phyloP scores from a whole-genome alignment of 1,140 invertebrate genomes.

The Drosophila chauvacae region DNA sequence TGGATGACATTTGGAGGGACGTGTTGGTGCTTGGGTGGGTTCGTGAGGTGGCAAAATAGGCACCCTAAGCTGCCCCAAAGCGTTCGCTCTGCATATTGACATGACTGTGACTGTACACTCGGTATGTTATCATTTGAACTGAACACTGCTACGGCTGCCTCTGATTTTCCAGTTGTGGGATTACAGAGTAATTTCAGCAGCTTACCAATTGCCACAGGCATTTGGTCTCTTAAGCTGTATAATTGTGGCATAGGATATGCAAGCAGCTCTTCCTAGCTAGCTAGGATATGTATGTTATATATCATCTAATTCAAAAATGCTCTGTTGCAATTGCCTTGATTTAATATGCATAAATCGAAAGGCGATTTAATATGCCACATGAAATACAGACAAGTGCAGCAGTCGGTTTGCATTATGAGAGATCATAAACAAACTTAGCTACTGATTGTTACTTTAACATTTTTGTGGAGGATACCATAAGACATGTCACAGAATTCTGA shows the following conservation, averaged over 20 bases:
- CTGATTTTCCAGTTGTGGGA: slow-evolving; percentile 22
- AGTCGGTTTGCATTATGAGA: too few relatives aligned
- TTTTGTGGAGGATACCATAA: too few relatives aligned
- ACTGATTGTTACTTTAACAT: too few relatives aligned
- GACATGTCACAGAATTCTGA: too few relatives aligned
- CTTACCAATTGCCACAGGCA: slow-evolving; percentile 14
- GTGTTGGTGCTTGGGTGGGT: background rate
- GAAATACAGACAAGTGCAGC: too few relatives aligned
- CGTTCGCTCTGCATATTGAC: slow-evolving; percentile 23
- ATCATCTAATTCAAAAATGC: background rate
- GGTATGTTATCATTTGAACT: slow-evolving; percentile 6
- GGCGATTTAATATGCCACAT: background rate
- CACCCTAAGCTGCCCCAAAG: slow-evolving; percentile 34
- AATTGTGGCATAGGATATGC: background rate
- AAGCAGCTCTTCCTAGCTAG: background rate
- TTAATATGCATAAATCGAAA: background rate
- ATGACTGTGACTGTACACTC: slow-evolving; percentile 11
- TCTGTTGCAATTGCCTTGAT: background rate
- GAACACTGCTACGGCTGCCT: slow-evolving; percentile 26
- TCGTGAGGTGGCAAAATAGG: background rate
- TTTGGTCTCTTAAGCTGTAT: background rate
- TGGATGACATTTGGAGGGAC: background rate
- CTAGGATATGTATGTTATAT: background rate
- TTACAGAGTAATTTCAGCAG: slow-evolving; percentile 18
- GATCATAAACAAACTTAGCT: too few relatives aligned